A percentile compares a stretch with the other conserved stretches of the same genome.
Evolutionary conservation across 2,113 vertebrate genomes (phyloP).

Genomic region (Butastur rufipennis): DNA sequence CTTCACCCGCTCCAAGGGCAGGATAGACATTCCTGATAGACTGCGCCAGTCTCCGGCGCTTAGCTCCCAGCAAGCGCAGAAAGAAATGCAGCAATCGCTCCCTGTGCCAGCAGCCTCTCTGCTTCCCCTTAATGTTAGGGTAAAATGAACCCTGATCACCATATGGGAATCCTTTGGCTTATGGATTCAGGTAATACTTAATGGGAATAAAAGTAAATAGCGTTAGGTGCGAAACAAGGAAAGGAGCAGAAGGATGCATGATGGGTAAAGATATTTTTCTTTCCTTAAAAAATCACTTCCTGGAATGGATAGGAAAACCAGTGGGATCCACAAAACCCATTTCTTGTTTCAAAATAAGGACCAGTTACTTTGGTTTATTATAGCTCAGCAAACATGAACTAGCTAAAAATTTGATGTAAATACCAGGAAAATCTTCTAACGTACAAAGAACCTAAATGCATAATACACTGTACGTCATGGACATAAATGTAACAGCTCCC

Average conservation of each 20-base stretch:
- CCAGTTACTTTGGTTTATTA: neutral
- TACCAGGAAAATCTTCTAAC: neutral
- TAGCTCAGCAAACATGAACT: neutral
- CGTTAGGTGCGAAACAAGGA: neutral
- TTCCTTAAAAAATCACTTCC: neutral
- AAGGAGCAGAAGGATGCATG: neutral
- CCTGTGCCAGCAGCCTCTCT: neutral
- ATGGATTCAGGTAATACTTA: neutral
- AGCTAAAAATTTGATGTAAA: neutral
- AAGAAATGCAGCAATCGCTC: neutral
- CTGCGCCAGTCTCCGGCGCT: fast-evolving
- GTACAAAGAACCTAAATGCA: neutral
- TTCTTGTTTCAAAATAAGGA: neutral
- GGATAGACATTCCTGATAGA: neutral
- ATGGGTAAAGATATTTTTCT: neutral
- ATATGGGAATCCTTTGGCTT: neutral
- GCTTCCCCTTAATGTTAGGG: neutral
- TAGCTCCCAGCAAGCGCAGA: neutral
- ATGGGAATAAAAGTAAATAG: neutral
- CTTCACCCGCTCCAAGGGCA: neutral
- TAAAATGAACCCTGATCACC: neutral
- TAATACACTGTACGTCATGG: neutral
- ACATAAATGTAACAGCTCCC: neutral
- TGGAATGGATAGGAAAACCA: neutral
- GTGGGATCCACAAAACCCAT: neutral